Base-by-base conservation (phyloP, 2,888 invertebrate genomes). In the Horisme vitalbata region DNA sequence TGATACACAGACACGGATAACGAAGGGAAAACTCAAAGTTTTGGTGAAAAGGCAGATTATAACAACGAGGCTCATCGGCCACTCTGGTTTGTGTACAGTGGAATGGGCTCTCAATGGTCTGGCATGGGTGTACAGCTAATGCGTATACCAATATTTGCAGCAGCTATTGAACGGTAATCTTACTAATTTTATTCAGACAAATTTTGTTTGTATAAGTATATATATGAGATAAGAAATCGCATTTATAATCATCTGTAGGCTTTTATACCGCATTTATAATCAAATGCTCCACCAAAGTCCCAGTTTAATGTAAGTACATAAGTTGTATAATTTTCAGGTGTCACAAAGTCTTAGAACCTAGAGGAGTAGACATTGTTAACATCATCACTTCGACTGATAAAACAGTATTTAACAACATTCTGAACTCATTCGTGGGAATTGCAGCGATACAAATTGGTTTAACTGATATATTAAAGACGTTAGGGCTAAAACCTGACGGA, bases 91-190 rank as follows among this genome's bases (percentile, higher is more conserved):
- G 90, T 94, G 47, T 94, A 93, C 82, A 92, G 93, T 48, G 94
- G 94, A 5, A 93, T 94, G 93, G 94, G 93, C 6, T 91, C 92
- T 0, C 94, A 94, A 68, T 94, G 93, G 94, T 75, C 89, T 11
- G 92, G 92, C 14, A 94, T 94, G 93, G 93, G 92, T 0, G 68
- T 81, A 10, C 84, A 91, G 24, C 86, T 94, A 62, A 91, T 94
- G 91, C 74, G 83, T 32, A 80, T 94, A 52, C 92, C 92, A 1
- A 72, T 90, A n/a, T 94, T 94, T 70, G 84, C 90, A 2, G 75
- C 77, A 9, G 76, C 87, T 11, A 91, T 94, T 47, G 75, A 89
- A 57, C 63, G 72, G 84, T 84, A 65, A 11, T n/a, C n/a, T n/a
- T n/a, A n/a, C n/a, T n/a, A n/a, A n/a, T n/a, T n/a, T n/a, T n/a